phyloP scores from a whole-genome alignment of 1,140 invertebrate species.

The Antheraea pernyi region DNA sequence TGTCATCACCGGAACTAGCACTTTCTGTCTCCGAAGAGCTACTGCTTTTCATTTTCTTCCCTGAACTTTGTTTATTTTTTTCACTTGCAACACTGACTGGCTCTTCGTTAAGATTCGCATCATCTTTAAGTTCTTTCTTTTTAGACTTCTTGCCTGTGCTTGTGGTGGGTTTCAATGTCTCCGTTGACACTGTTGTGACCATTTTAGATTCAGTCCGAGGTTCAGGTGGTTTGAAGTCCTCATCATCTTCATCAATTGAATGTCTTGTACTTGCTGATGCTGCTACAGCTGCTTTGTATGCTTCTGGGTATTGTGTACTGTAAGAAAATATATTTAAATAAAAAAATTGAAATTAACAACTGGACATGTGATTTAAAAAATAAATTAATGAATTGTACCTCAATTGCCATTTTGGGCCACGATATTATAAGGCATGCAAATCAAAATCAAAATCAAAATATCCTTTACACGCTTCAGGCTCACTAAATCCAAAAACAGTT shows the following conservation, averaged over 20 bases:
- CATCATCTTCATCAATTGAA: slow-evolving; percentile 79
- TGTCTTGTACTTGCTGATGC: slow-evolving; percentile 80
- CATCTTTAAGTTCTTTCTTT: slow-evolving; percentile 40
- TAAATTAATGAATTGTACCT: not conserved
- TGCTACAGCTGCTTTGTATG: slow-evolving; percentile 85
- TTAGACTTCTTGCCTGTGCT: slow-evolving; percentile 53
- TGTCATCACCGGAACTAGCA: slow-evolving; percentile 67
- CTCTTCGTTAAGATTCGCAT: slow-evolving; percentile 26
- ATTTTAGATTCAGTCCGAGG: slow-evolving; percentile 61
- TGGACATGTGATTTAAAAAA: not conserved
- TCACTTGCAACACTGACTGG: slow-evolving; percentile 18
- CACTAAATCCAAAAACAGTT: no score
- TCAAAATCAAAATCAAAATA: no score
- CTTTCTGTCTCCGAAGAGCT: slow-evolving; percentile 70
- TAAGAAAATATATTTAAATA: slow-evolving; percentile 24
- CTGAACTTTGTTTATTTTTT: slow-evolving; percentile 20
- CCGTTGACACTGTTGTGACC: slow-evolving; percentile 73
- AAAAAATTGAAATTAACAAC: not conserved
- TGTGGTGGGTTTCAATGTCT: slow-evolving; percentile 70
- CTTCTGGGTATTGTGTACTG: slow-evolving; percentile 90
- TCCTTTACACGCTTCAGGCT: no score
- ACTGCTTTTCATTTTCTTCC: slow-evolving; percentile 50
- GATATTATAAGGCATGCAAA: no score
- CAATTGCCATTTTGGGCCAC: no score
- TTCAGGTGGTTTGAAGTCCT: slow-evolving; percentile 45